Conservation (phyloP, 2,888 invertebrate genomes). For the Drosophila conformis region DNA sequence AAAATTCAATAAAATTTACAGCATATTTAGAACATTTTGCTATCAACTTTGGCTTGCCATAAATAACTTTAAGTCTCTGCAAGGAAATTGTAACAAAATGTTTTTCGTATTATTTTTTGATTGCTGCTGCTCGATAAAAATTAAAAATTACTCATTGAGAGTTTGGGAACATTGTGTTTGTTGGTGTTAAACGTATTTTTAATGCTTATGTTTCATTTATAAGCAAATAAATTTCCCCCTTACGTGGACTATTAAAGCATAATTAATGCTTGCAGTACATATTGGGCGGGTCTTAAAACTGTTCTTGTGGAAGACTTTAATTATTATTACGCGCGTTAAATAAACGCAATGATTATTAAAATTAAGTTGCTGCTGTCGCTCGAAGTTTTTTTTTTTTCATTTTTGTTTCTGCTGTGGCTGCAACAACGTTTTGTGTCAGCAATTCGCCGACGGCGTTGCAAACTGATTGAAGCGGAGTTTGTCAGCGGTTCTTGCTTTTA, state of each 20-base stretch:
- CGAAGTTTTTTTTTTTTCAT: not conserved
- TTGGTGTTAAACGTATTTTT: constrained; percentile 13
- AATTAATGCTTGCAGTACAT: constrained; percentile 60
- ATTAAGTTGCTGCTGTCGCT: constrained; percentile 63
- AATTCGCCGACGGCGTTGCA: constrained; percentile 51
- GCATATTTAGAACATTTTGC: not conserved
- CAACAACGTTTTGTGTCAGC: constrained; percentile 51
- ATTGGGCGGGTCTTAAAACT: constrained; percentile 11
- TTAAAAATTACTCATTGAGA: not conserved
- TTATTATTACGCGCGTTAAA: constrained; percentile 66
- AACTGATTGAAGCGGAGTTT: constrained; percentile 46
- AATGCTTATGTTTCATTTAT: constrained; percentile 13
- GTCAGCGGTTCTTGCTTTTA: constrained; percentile 24
- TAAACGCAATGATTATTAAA: constrained; percentile 68
- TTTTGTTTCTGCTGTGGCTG: constrained; percentile 31
- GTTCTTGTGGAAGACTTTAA: constrained; percentile 47
- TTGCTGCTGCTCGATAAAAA: not conserved
- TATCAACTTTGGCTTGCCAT: not conserved
- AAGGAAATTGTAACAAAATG: not conserved
- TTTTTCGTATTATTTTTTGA: not conserved
- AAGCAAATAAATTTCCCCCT: constrained; percentile 6
- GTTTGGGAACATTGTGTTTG: not conserved
- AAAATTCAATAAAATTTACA: not conserved
- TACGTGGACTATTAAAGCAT: constrained; percentile 47
- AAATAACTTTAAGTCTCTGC: not conserved